These are phyloP conservation scores for Semnornis frantzii DNA, from an alignment of 2,113 vertebrate genomes.

Conservation along the genomic window DNA sequence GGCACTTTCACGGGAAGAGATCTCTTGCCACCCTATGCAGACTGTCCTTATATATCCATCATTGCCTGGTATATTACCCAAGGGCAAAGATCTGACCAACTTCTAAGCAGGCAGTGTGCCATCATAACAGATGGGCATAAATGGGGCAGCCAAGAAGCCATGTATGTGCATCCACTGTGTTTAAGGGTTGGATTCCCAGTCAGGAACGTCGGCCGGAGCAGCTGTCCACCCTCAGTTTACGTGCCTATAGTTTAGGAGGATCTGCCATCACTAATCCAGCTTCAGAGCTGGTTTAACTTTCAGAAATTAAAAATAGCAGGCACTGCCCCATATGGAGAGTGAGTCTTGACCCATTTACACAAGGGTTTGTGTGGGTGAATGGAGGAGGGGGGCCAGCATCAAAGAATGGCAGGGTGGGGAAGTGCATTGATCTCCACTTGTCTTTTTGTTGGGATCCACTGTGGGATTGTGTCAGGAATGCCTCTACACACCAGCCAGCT, in stretches of 20 bases:
- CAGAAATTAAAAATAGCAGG: conserved; percentile 73
- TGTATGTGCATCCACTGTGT: conserved; percentile 67
- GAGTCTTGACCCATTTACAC: conserved; percentile 60
- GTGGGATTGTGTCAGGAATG: background rate
- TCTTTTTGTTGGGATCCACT: conserved; percentile 7
- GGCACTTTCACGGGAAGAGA: conserved; percentile 19
- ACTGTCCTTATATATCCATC: conserved; percentile 20
- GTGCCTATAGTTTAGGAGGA: conserved; percentile 71
- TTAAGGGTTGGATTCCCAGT: conserved; percentile 65
- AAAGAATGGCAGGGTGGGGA: conserved; percentile 25
- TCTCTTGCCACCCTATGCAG: background rate
- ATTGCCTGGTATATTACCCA: conserved; percentile 35
- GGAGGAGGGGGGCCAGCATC: background rate
- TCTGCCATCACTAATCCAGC: conserved; percentile 72
- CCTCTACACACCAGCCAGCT: background rate
- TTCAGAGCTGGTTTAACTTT: conserved; percentile 74
- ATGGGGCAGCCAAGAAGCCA: conserved; percentile 68
- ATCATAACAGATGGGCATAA: conserved; percentile 71
- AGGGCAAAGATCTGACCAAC: conserved; percentile 67
- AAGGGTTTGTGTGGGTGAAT: conserved; percentile 37
- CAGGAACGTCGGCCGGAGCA: conserved; percentile 61
- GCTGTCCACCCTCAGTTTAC: conserved; percentile 72
- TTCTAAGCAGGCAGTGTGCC: conserved; percentile 67
- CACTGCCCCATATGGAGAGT: conserved; percentile 32
- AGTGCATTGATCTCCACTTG: background rate